Evolutionary conservation across 1,140 invertebrate species (phyloP).

Genomic region (Eueides isabella): DNA sequence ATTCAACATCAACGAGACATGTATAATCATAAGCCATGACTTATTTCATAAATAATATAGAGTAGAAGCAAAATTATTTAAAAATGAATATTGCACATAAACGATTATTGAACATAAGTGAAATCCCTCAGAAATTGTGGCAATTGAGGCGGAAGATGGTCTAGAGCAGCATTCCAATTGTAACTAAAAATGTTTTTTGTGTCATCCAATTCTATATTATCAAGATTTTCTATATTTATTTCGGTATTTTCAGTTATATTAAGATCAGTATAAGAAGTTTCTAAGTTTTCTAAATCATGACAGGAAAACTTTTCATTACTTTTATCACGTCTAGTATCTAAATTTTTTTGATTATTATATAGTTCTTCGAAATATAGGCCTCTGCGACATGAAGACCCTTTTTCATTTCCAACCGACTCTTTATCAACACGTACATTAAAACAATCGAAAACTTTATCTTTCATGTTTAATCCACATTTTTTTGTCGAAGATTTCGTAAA

Average conservation of each 20-base stretch:
- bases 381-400: neutral
- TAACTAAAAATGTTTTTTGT: neutral
- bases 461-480: neutral
- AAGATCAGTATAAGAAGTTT: neutral
- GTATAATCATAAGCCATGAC: neutral
- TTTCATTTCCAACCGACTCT: neutral
- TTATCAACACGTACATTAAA: neutral
- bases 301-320: neutral
- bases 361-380: neutral
- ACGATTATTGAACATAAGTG: conserved; percentile 13
- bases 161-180: conserved; percentile 53
- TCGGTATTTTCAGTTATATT: neutral
- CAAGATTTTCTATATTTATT: neutral
- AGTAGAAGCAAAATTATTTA: neutral
- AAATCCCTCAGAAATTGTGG: conserved; percentile 54
- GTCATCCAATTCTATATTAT: neutral
- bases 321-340: neutral
- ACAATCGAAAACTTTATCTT: neutral
- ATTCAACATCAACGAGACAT: neutral
- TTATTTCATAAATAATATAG: neutral
- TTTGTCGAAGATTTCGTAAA: neutral
- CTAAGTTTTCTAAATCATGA: neutral
- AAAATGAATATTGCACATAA: too few relatives aligned
- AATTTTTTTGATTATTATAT: neutral
- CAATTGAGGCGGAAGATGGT: conserved; percentile 60